Evolutionary conservation across 2,113 vertebrate species (phyloP).

Genomic region (Xiphophorus couchianus): DNA sequence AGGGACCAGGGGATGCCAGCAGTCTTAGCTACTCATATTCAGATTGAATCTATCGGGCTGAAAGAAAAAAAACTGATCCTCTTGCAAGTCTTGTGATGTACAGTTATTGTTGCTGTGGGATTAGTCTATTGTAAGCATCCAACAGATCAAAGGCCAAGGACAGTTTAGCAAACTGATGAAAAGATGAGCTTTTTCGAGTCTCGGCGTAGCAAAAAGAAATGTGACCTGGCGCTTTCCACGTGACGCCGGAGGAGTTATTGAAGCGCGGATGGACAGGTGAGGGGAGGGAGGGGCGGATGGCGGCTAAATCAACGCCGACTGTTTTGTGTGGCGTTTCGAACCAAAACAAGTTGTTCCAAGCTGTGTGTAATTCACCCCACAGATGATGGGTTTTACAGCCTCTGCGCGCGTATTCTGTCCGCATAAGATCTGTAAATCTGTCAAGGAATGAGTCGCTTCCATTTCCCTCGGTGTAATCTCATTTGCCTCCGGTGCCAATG

Average conservation of each 20-base stretch:
- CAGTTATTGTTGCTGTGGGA: slow-evolving; percentile 44
- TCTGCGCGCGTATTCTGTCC: slow-evolving; percentile 71
- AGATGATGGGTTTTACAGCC: slow-evolving; percentile 83
- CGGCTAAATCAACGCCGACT: slow-evolving; percentile 73
- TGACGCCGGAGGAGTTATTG: slow-evolving; percentile 8
- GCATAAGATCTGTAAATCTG: slow-evolving; percentile 83
- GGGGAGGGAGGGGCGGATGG: neutral
- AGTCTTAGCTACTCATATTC: slow-evolving; percentile 63
- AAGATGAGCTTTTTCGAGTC: slow-evolving; percentile 48
- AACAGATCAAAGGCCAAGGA: slow-evolving; percentile 51
- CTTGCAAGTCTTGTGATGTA: slow-evolving; percentile 23
- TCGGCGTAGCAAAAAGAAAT: slow-evolving; percentile 24
- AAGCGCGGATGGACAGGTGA: neutral
- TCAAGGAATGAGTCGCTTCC: slow-evolving; percentile 78
- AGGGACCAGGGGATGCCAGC: slow-evolving; percentile 53
- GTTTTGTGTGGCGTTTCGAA: slow-evolving; percentile 71
- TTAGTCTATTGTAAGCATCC: slow-evolving; percentile 32
- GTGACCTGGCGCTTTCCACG: slow-evolving; percentile 2
- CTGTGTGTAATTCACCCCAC: slow-evolving; percentile 79
- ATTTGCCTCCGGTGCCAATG: slow-evolving; percentile 81
- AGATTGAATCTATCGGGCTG: slow-evolving; percentile 54
- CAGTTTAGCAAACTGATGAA: slow-evolving; percentile 49
- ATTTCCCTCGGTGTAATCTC: slow-evolving; percentile 77
- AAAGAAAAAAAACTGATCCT: slow-evolving; percentile 31
- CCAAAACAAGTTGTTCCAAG: slow-evolving; percentile 80